Percentiles rank a stretch among this genome's conserved stretches.
Conservation (phyloP, 2,888 invertebrate species). For the Caenorhabditis plicata region DNA sequence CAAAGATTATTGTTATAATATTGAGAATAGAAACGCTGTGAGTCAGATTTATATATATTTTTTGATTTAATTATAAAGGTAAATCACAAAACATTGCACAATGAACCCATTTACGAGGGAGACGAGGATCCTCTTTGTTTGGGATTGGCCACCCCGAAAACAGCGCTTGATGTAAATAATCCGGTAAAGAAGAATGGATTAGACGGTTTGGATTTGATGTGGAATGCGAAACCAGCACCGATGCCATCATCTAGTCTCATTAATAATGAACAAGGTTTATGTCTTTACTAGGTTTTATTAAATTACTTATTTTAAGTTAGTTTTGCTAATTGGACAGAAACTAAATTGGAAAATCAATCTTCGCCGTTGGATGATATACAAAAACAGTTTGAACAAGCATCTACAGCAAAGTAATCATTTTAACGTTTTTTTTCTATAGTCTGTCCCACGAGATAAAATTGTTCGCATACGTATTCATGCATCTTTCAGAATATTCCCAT, state of each 20-base stretch:
- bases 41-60: too few relatives aligned
- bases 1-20: too few relatives aligned
- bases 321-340: constrained; percentile 21
- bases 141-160: constrained; percentile 9
- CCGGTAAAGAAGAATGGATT: constrained; percentile 13
- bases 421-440: too few relatives aligned
- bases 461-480: too few relatives aligned
- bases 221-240: constrained; percentile 8
- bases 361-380: constrained; percentile 21
- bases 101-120: constrained; percentile 60
- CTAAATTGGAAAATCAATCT: not conserved
- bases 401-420: too few relatives aligned
- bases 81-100: constrained; percentile 39
- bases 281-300: too few relatives aligned
- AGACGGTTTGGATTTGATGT: constrained; percentile 22
- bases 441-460: too few relatives aligned
- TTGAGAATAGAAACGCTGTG: too few relatives aligned
- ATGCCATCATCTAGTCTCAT: not conserved
- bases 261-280: not conserved
- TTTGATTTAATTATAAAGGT: too few relatives aligned
- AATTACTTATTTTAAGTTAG: constrained; percentile 5
- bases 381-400: constrained; percentile 21
- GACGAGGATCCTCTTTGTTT: constrained; percentile 49
- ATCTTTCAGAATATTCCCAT: too few relatives aligned
- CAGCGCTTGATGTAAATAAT: too few relatives aligned